A percentile compares a stretch with the other conserved stretches of the same genome.
These are phyloP conservation scores for Acanthosepion pharaonis DNA, from an alignment of 2,888 invertebrate genomes.

Conservation along the genomic window DNA sequence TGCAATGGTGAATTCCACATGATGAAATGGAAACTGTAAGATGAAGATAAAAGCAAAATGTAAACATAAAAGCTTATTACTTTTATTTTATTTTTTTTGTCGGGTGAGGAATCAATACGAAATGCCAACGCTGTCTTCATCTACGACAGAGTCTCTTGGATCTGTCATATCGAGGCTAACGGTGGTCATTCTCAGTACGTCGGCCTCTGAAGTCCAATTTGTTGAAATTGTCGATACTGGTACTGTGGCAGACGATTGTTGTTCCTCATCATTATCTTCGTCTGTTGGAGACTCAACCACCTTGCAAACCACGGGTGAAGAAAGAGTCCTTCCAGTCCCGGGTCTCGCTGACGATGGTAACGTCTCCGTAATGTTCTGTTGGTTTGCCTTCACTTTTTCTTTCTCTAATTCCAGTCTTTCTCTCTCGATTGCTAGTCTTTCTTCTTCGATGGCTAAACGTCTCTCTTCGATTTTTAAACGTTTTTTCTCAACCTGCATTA, in stretches of 20 bases:
- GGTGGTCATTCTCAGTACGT: not conserved
- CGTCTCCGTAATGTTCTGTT: not conserved
- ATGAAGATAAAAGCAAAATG: not conserved
- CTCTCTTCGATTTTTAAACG: slow-evolving; percentile 37
- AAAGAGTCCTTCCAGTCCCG: not conserved
- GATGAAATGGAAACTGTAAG: not conserved
- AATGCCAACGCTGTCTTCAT: slow-evolving; percentile 40
- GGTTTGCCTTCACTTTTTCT: not conserved
- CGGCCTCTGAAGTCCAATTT: not conserved
- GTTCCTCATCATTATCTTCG: not conserved
- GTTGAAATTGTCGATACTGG: not conserved
- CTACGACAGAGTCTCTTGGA: not conserved
- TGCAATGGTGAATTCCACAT: not conserved
- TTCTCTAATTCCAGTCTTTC: not conserved
- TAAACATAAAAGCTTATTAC: too few relatives aligned
- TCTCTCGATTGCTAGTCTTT: not conserved
- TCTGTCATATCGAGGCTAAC: not conserved
- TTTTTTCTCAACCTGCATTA: not conserved
- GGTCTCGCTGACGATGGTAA: not conserved
- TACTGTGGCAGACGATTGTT: not conserved
- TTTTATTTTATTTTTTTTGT: not conserved
- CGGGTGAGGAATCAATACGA: not conserved
- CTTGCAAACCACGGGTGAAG: not conserved
- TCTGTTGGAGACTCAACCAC: not conserved
- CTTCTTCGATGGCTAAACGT: not conserved